phyloP scores from a whole-genome alignment of 1,140 invertebrate species.

The Caenorhabditis tropicalis region DNA sequence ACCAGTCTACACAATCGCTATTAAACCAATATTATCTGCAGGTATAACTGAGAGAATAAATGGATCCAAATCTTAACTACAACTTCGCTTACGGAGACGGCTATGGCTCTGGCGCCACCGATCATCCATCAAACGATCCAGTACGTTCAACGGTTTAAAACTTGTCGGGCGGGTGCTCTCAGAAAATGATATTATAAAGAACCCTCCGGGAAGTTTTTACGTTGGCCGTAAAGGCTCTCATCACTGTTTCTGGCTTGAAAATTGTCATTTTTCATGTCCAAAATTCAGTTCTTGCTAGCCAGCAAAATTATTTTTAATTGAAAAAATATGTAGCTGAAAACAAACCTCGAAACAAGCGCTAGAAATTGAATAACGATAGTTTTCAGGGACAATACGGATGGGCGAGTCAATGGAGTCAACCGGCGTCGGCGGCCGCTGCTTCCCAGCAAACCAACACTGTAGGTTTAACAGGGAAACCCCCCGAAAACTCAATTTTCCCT shows the following conservation, averaged over 20 bases:
- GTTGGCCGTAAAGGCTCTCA: too few species aligned
- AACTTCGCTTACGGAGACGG: neutral
- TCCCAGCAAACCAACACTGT: neutral
- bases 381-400: too few species aligned
- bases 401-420: neutral
- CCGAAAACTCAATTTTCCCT: too few species aligned
- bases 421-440: neutral
- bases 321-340: too few species aligned
- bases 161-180: neutral
- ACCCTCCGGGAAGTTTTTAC: neutral
- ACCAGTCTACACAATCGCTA: constrained; percentile 12
- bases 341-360: too few species aligned
- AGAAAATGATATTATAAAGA: neutral
- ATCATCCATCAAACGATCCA: neutral
- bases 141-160: constrained; percentile 30
- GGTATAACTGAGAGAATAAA: neutral
- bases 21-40: neutral
- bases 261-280: too few species aligned
- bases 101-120: constrained; percentile 26
- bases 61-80: constrained; percentile 34
- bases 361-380: too few species aligned
- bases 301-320: too few species aligned
- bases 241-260: too few species aligned
- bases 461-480: neutral
- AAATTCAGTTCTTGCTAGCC: too few species aligned